These are phyloP conservation scores for Bambusicola thoracicus DNA, from an alignment of 2,113 vertebrate species.

Conservation along the genomic window DNA sequence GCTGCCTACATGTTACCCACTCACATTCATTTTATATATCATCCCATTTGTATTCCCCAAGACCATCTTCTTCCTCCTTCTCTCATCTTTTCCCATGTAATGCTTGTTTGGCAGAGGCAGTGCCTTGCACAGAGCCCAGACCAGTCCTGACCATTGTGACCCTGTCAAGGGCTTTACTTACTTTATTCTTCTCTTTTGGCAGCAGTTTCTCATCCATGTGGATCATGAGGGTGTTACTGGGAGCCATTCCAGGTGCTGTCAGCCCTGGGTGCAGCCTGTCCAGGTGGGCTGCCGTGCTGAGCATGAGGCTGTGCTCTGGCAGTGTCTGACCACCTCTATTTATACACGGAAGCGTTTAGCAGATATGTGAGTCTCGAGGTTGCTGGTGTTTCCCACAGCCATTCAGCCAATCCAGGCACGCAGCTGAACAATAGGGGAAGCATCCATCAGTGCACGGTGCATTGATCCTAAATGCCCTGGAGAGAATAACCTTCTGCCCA, in stretches of 20 bases:
- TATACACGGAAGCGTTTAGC: conserved; percentile 22
- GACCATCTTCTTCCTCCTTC: not conserved
- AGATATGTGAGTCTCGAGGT: conserved; percentile 42
- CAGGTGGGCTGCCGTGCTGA: not conserved
- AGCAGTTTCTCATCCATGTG: conserved; percentile 57
- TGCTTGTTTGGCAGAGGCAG: not conserved
- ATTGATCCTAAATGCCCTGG: conserved; percentile 54
- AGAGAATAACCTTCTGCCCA: conserved; percentile 71
- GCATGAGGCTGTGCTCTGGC: not conserved
- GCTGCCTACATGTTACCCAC: not conserved
- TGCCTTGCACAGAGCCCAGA: fast-evolving
- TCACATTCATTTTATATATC: not conserved
- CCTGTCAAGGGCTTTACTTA: not conserved
- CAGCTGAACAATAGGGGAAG: conserved; percentile 50
- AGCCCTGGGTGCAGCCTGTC: not conserved
- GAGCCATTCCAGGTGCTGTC: conserved; percentile 36
- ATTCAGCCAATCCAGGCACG: conserved; percentile 56
- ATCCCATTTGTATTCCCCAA: not conserved
- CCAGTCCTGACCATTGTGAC: not conserved
- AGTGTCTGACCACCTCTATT: not conserved
- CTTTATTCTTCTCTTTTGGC: conserved; percentile 73
- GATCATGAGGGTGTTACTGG: conserved; percentile 19
- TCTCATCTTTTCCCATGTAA: not conserved
- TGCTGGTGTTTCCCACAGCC: conserved; percentile 74
- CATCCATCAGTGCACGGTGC: conserved; percentile 57